Evolutionary conservation across 2,888 invertebrate species (phyloP).

Genomic region (Thymelicus acteon): DNA sequence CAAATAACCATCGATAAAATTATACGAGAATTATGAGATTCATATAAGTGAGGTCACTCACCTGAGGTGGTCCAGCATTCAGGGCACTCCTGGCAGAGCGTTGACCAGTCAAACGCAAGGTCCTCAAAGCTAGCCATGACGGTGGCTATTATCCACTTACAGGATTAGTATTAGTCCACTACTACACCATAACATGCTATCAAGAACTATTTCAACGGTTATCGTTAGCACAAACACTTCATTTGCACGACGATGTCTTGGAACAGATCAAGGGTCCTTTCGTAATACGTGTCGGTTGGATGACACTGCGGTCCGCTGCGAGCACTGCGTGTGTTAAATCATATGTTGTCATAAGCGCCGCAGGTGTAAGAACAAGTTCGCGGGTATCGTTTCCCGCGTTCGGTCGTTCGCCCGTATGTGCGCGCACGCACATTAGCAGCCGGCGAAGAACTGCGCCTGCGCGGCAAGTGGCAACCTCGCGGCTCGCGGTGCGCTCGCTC

Average conservation of each 20-base stretch:
- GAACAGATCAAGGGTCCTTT: slow-evolving; percentile 40
- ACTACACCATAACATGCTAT: slow-evolving; percentile 57
- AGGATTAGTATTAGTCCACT: slow-evolving; percentile 60
- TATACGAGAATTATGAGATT: not conserved
- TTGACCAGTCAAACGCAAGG: slow-evolving; percentile 87
- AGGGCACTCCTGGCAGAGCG: slow-evolving; percentile 86
- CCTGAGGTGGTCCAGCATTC: slow-evolving; percentile 87
- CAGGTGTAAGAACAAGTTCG: slow-evolving; percentile 50
- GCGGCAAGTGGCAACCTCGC: slow-evolving; percentile 53
- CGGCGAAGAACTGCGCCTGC: slow-evolving; percentile 73
- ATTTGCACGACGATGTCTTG: slow-evolving; percentile 52
- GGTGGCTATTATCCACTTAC: slow-evolving; percentile 57
- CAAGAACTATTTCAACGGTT: slow-evolving; percentile 47
- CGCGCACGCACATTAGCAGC: slow-evolving; percentile 71
- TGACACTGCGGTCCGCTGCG: slow-evolving; percentile 16
- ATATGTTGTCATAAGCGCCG: slow-evolving; percentile 54
- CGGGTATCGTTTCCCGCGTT: slow-evolving; percentile 53
- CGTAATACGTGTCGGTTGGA: slow-evolving; percentile 33
- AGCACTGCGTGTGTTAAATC: slow-evolving; percentile 47
- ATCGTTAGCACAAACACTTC: slow-evolving; percentile 63
- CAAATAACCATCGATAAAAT: slow-evolving; percentile 20
- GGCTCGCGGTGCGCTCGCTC: slow-evolving; percentile 49
- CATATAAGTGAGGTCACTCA: slow-evolving; percentile 63
- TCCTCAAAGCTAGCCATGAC: slow-evolving; percentile 87
- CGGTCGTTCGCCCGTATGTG: slow-evolving; percentile 52